These are phyloP conservation scores for Lysandra coridon DNA, from an alignment of 2,888 invertebrate species.

Conservation along the genomic window DNA sequence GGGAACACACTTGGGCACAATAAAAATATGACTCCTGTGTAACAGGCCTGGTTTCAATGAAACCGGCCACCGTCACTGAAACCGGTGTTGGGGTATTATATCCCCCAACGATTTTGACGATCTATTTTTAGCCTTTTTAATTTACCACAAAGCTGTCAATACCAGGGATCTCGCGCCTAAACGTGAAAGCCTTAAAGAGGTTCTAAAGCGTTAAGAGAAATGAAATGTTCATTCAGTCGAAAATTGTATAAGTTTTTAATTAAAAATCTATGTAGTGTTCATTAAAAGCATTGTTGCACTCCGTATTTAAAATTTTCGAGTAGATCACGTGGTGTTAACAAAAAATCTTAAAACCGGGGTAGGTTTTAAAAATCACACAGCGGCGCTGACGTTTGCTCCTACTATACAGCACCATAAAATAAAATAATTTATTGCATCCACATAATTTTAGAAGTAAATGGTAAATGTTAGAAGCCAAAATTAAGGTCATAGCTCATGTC, in stretches of 20 bases:
- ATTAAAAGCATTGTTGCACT: too few species aligned
- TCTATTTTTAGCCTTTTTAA: background rate
- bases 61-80: too few species aligned
- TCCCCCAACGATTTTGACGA: background rate
- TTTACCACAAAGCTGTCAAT: conserved; percentile 1
- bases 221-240: background rate
- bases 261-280: background rate
- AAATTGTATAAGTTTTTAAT: conserved; percentile 8
- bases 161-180: background rate
- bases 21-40: too few species aligned
- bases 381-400: too few species aligned
- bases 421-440: background rate
- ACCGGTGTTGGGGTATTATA: too few species aligned
- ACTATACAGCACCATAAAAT: background rate
- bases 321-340: too few species aligned
- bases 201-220: background rate
- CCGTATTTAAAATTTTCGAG: too few species aligned
- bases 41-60: too few species aligned
- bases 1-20: too few species aligned
- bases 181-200: background rate
- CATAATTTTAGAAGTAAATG: background rate
- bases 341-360: too few species aligned
- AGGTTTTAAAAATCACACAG: too few species aligned
- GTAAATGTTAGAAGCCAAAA: background rate
- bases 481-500: background rate